phyloP scores from a whole-genome alignment of 2,113 vertebrate species.

The Gallinago paraguaiae region DNA sequence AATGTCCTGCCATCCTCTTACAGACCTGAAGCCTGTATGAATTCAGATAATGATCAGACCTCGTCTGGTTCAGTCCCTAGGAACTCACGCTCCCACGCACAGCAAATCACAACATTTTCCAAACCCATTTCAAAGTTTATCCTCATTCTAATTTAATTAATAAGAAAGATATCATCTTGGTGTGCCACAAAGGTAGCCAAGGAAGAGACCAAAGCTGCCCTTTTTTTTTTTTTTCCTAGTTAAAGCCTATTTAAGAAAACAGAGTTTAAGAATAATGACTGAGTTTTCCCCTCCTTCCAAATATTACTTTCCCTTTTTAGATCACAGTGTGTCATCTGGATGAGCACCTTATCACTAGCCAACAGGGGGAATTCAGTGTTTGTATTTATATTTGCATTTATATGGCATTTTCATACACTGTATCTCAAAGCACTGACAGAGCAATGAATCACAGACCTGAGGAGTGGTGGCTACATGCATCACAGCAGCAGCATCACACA shows the following conservation, averaged over 20 bases:
- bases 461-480: conserved; percentile 61
- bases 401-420: conserved; percentile 78
- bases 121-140: conserved; percentile 1
- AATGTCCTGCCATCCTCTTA: background rate
- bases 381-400: conserved; percentile 82
- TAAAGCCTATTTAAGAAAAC: conserved; percentile 35
- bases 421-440: conserved; percentile 76
- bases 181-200: background rate
- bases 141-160: conserved; percentile 52
- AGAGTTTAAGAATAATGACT: conserved; percentile 39
- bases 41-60: background rate
- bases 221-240: background rate
- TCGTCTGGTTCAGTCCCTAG: background rate
- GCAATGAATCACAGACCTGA: conserved; percentile 76
- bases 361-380: conserved; percentile 72
- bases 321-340: conserved; percentile 74
- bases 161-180: background rate
- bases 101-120: background rate
- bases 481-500: background rate
- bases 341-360: conserved; percentile 79
- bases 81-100: background rate
- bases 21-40: background rate
- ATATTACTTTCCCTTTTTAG: conserved; percentile 71
- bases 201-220: background rate
- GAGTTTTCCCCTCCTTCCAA: background rate